These are phyloP conservation scores for Gallinago paraguaiae DNA, from an alignment of 2,113 vertebrate species.

Conservation along the genomic window DNA sequence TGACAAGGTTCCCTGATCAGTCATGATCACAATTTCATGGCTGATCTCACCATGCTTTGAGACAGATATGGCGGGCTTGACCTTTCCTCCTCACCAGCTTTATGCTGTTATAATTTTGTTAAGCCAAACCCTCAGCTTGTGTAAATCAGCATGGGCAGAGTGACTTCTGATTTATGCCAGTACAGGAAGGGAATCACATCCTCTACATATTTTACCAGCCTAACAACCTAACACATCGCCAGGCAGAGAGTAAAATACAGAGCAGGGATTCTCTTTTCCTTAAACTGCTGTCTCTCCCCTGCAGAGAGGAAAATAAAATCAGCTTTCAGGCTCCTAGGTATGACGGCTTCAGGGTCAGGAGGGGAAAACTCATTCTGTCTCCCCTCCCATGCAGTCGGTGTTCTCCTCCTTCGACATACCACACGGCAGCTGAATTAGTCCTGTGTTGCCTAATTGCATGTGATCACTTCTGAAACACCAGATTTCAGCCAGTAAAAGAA, in stretches of 20 bases:
- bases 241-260: background rate
- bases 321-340: background rate
- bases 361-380: background rate
- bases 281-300: background rate
- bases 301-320: conserved; percentile 36
- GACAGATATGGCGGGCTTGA: background rate
- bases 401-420: background rate
- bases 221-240: conserved; percentile 1
- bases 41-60: background rate
- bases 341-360: conserved; percentile 14
- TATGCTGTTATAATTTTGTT: conserved; percentile 1
- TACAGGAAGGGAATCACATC: conserved; percentile 19
- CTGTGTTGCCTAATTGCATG: background rate
- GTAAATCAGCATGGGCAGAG: conserved; percentile 37
- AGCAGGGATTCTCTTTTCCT: background rate
- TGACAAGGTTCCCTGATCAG: background rate
- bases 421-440: background rate
- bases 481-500: background rate
- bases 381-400: background rate
- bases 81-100: conserved; percentile 28
- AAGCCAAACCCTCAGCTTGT: conserved; percentile 34
- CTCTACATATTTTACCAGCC: conserved; percentile 41
- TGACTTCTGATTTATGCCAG: conserved; percentile 45
- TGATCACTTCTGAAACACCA: background rate
- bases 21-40: background rate